Evolutionary conservation across 2,888 invertebrate genomes (phyloP).

Genomic region (Ophion ventricosus): DNA sequence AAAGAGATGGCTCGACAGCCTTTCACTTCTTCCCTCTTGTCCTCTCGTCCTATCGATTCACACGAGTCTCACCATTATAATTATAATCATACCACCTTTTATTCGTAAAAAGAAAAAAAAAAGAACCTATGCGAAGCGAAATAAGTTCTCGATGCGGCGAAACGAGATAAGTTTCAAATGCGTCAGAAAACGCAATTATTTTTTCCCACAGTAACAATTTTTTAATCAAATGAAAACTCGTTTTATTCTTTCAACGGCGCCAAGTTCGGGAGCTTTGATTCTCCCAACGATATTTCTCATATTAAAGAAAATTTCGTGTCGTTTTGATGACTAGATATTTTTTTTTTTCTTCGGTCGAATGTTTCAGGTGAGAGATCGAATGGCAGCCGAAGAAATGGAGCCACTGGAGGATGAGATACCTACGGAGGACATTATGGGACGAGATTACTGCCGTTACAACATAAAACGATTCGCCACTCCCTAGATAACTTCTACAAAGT

Average conservation of each 20-base stretch:
- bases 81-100: slow-evolving; percentile 36
- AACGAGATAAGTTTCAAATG: slow-evolving; percentile 7
- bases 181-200: slow-evolving; percentile 3
- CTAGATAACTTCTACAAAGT: slow-evolving; percentile 21
- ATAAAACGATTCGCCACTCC: slow-evolving; percentile 72
- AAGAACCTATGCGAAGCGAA: slow-evolving; percentile 10
- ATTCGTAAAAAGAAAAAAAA: slow-evolving; percentile 11
- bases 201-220: neutral
- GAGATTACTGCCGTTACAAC: slow-evolving; percentile 85
- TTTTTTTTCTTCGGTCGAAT: slow-evolving; percentile 51
- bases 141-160: neutral
- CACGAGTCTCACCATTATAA: slow-evolving; percentile 16
- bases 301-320: too few relatives aligned
- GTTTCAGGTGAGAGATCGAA: slow-evolving; percentile 85
- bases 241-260: neutral
- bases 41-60: slow-evolving; percentile 9
- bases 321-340: slow-evolving; percentile 1
- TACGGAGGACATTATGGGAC: slow-evolving; percentile 85
- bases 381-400: slow-evolving; percentile 85
- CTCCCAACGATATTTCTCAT: neutral
- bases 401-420: slow-evolving; percentile 86
- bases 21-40: neutral
- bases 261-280: neutral
- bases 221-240: neutral
- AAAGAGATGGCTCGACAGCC: slow-evolving; percentile 40